These are phyloP conservation scores for Steinernema khuongi DNA, from an alignment of 1,140 invertebrate species.

Conservation along the genomic window DNA sequence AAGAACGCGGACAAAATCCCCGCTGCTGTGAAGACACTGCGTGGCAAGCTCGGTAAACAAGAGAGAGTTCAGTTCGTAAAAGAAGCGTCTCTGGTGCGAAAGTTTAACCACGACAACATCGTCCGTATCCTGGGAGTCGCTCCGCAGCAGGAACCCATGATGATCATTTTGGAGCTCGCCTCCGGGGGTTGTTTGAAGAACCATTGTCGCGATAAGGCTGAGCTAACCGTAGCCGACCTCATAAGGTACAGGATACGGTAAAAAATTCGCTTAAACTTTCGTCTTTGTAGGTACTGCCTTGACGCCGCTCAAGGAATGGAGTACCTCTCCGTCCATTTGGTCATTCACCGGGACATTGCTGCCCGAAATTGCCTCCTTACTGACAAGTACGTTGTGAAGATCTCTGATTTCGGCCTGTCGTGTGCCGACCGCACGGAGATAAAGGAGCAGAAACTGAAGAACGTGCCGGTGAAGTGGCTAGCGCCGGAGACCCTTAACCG, in stretches of 20 bases:
- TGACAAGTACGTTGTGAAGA: conserved; percentile 29
- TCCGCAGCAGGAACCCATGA: conserved; percentile 32
- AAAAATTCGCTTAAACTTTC: neutral
- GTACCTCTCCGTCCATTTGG: conserved; percentile 25
- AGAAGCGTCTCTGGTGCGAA: conserved; percentile 27
- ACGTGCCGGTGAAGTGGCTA: conserved; percentile 22
- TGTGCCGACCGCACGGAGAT: conserved; percentile 16
- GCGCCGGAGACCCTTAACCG: conserved; percentile 19
- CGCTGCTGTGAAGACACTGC: conserved; percentile 30
- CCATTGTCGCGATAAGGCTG: neutral
- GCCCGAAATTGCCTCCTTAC: conserved; percentile 30
- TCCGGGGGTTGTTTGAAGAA: conserved; percentile 18
- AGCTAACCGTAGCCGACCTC: neutral
- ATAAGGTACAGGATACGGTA: neutral
- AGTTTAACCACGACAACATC: conserved; percentile 38
- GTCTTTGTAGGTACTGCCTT: conserved; percentile 18
- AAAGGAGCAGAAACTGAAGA: conserved; percentile 23
- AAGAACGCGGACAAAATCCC: conserved; percentile 7
- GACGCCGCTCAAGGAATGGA: conserved; percentile 32
- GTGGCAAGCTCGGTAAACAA: conserved; percentile 27
- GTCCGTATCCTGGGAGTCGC: conserved; percentile 34
- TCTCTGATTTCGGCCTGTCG: conserved; percentile 34
- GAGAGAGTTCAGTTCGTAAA: conserved; percentile 25
- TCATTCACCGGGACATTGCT: conserved; percentile 33
- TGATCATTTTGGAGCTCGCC: conserved; percentile 30